Evolutionary conservation across 2,888 invertebrate genomes (phyloP).

Genomic region (Caenorhabditis zanzibari): DNA sequence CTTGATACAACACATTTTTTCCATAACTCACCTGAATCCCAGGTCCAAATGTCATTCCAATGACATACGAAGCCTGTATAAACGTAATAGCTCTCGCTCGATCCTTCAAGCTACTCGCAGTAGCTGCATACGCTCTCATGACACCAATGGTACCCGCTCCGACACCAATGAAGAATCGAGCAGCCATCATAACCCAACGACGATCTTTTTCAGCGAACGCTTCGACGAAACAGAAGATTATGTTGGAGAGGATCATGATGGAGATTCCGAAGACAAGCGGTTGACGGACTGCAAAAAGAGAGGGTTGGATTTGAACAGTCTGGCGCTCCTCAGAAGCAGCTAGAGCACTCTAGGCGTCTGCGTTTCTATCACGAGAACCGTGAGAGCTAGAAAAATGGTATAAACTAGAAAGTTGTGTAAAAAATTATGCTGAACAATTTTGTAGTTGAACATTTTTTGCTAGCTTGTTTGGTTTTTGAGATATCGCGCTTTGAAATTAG

Average conservation of each 20-base stretch:
- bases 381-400: too few relatives aligned
- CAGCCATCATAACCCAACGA: slow-evolving; percentile 73
- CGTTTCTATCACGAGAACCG: too few relatives aligned
- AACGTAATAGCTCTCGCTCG: slow-evolving; percentile 73
- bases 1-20: neutral
- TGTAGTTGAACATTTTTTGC: too few relatives aligned
- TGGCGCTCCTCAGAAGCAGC: too few relatives aligned
- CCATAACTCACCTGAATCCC: slow-evolving; percentile 66
- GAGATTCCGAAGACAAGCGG: slow-evolving; percentile 70
- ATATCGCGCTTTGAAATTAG: too few relatives aligned
- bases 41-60: slow-evolving; percentile 75
- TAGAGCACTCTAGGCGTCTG: too few relatives aligned
- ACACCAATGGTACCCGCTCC: slow-evolving; percentile 74
- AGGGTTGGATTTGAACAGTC: too few relatives aligned
- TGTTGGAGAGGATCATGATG: slow-evolving; percentile 72
- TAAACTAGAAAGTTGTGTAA: too few relatives aligned
- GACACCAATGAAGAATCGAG: slow-evolving; percentile 69
- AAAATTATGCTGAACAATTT: too few relatives aligned
- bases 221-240: slow-evolving; percentile 74
- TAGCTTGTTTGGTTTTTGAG: too few relatives aligned
- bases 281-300: slow-evolving; percentile 73
- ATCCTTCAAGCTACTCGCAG: slow-evolving; percentile 69
- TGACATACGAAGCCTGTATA: slow-evolving; percentile 71
- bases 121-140: slow-evolving; percentile 72
- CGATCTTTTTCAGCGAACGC: slow-evolving; percentile 62